These are phyloP conservation scores for Cylas formicarius DNA, from an alignment of 1,140 invertebrate species.

Conservation along the genomic window DNA sequence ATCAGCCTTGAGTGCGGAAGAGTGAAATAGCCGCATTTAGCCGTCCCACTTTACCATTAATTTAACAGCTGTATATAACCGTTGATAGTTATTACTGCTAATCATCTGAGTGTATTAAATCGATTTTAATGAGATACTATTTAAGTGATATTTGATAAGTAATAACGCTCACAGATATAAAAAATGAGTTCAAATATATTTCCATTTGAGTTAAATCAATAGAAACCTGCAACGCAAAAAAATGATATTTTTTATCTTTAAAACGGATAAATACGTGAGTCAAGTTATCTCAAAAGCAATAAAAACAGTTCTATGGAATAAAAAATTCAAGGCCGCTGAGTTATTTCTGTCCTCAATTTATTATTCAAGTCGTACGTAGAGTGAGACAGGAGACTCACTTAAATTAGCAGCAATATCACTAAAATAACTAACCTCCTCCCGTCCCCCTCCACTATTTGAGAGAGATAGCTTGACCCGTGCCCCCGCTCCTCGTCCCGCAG, in stretches of 20 bases:
- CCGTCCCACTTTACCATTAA: constrained; percentile 1
- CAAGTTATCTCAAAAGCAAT: constrained; percentile 3
- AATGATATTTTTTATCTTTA: too few relatives aligned
- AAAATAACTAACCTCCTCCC: neutral
- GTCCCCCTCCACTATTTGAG: neutral
- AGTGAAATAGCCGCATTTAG: neutral
- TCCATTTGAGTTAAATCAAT: too few relatives aligned
- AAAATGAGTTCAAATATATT: too few relatives aligned
- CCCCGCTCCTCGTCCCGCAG: constrained; percentile 7
- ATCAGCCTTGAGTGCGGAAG: neutral
- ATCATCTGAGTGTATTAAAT: too few relatives aligned
- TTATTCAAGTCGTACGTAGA: neutral
- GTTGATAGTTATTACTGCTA: too few relatives aligned
- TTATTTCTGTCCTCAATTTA: constrained; percentile 3
- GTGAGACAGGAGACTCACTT: constrained; percentile 1
- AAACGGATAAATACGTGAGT: too few relatives aligned
- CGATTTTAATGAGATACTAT: too few relatives aligned
- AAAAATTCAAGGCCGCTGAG: constrained; percentile 3
- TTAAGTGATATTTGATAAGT: too few relatives aligned
- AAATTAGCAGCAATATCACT: constrained; percentile 1
- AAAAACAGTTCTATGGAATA: constrained; percentile 4
- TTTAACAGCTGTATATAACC: too few relatives aligned
- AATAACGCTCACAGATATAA: too few relatives aligned
- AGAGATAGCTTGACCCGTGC: neutral
- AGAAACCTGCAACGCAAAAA: too few relatives aligned